Evolutionary conservation across 2,113 vertebrate species (phyloP).

Genomic region (Mesocricetus auratus): DNA sequence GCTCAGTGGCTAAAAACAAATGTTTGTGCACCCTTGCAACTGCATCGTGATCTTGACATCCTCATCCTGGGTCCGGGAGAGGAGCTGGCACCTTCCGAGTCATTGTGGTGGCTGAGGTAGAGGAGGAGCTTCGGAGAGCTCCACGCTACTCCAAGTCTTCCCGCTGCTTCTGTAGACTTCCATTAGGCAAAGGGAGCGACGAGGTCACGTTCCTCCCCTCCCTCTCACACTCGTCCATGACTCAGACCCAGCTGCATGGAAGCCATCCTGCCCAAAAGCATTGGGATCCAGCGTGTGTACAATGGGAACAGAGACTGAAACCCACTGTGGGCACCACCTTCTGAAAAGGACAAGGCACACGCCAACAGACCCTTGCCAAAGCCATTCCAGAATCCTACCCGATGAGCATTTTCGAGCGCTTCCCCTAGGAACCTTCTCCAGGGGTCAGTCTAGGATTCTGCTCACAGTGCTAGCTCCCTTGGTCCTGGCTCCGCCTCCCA

Average conservation of each 20-base stretch:
- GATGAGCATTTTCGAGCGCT: background rate
- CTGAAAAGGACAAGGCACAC: background rate
- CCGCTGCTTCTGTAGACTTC: background rate
- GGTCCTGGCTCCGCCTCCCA: too few species aligned
- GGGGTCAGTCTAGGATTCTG: background rate
- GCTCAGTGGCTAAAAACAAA: background rate
- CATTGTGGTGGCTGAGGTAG: rapidly evolving
- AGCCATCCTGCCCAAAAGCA: background rate
- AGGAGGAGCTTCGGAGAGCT: background rate
- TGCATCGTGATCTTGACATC: rapidly evolving
- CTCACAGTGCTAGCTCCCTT: background rate
- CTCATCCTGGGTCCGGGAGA: background rate
- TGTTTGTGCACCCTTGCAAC: background rate
- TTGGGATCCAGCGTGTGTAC: rapidly evolving
- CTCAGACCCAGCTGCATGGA: background rate
- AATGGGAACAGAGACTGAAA: rapidly evolving
- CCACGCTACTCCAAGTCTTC: rapidly evolving
- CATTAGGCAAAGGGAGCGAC: background rate
- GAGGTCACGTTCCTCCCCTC: background rate
- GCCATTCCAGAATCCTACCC: background rate
- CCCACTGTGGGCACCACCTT: background rate
- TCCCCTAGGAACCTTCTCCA: background rate
- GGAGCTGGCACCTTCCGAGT: background rate
- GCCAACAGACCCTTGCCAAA: background rate
- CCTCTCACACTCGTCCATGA: background rate